A percentile compares a stretch with the other conserved stretches of the same genome.
Evolutionary conservation across 2,113 vertebrate genomes (phyloP).

Genomic region (Macquaria ambigua): DNA sequence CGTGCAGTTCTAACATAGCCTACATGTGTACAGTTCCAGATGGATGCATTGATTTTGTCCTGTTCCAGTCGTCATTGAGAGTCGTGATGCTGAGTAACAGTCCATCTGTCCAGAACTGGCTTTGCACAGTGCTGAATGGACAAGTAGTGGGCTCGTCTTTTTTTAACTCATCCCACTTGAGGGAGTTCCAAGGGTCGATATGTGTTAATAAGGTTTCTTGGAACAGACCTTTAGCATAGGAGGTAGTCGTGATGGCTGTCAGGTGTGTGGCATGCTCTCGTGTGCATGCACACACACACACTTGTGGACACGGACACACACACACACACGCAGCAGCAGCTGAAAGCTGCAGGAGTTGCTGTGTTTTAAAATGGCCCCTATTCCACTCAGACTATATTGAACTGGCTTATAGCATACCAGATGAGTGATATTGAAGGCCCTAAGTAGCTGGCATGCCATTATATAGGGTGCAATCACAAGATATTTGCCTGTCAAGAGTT

Average conservation of each 20-base stretch:
- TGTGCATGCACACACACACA: background rate
- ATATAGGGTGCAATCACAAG: constrained; percentile 5
- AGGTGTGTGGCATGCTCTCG: background rate
- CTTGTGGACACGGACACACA: no score
- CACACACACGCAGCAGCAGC: constrained; percentile 14
- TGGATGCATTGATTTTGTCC: constrained; percentile 63
- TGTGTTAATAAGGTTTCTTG: constrained; percentile 45
- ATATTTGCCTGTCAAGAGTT: constrained; percentile 30
- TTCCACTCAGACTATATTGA: background rate
- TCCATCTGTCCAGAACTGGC: constrained; percentile 64
- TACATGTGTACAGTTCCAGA: constrained; percentile 38
- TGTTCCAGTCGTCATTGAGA: constrained; percentile 50
- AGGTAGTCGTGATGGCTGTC: background rate
- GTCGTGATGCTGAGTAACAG: constrained; percentile 71
- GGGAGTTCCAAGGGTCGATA: constrained; percentile 46
- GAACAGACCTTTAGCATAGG: constrained; percentile 14
- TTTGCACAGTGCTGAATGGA: constrained; percentile 57
- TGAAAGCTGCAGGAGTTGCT: constrained; percentile 8
- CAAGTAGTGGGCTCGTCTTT: constrained; percentile 32
- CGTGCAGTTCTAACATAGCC: background rate
- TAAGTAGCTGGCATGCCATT: background rate
- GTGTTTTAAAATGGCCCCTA: constrained; percentile 45
- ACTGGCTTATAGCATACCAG: background rate
- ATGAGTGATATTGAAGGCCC: constrained; percentile 5
- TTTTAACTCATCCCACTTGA: constrained; percentile 31